phyloP scores from a whole-genome alignment of 2,888 invertebrate genomes.

The Tetropium fuscum region DNA sequence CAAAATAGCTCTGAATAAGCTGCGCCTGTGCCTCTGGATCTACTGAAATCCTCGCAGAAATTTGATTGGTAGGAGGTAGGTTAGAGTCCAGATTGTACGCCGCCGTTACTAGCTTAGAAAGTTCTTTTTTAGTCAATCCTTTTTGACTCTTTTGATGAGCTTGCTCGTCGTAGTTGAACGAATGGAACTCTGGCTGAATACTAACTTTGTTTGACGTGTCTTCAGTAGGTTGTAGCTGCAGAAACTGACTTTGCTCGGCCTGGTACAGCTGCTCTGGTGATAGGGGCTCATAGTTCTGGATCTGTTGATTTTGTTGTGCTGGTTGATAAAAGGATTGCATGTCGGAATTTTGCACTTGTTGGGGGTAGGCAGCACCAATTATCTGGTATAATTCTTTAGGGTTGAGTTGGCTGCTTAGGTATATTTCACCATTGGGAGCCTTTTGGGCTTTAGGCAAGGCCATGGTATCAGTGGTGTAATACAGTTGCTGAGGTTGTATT shows the following conservation, averaged over 20 bases:
- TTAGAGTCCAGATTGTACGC: slow-evolving; percentile 47
- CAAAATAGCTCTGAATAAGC: slow-evolving; percentile 56
- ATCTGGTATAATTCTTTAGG: slow-evolving; percentile 43
- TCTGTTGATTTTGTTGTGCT: slow-evolving; percentile 54
- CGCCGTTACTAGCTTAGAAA: slow-evolving; percentile 49
- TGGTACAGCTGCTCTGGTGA: slow-evolving; percentile 58
- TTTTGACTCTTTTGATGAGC: slow-evolving; percentile 51
- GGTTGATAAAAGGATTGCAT: slow-evolving; percentile 39
- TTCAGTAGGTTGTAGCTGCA: slow-evolving; percentile 47
- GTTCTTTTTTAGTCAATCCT: slow-evolving; percentile 36
- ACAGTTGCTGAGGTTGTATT: slow-evolving; percentile 27
- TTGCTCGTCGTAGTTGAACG: slow-evolving; percentile 67
- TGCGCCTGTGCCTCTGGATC: slow-evolving; percentile 53
- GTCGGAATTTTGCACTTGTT: slow-evolving; percentile 46
- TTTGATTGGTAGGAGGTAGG: slow-evolving; percentile 1
- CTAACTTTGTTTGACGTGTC: slow-evolving; percentile 61
- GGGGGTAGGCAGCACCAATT: slow-evolving; percentile 35
- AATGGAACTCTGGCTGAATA: slow-evolving; percentile 65
- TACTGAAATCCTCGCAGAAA: slow-evolving; percentile 28
- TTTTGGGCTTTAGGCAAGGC: slow-evolving; percentile 23
- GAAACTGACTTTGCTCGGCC: slow-evolving; percentile 63
- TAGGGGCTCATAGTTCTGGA: slow-evolving; percentile 33
- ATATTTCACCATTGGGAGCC: slow-evolving; percentile 35
- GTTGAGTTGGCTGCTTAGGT: slow-evolving; percentile 35
- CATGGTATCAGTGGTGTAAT: slow-evolving; percentile 30